These are phyloP conservation scores for Trachythela sp. DNA, from an alignment of 64 coral and sea anemone genomes.

Conservation along the genomic window DNA sequence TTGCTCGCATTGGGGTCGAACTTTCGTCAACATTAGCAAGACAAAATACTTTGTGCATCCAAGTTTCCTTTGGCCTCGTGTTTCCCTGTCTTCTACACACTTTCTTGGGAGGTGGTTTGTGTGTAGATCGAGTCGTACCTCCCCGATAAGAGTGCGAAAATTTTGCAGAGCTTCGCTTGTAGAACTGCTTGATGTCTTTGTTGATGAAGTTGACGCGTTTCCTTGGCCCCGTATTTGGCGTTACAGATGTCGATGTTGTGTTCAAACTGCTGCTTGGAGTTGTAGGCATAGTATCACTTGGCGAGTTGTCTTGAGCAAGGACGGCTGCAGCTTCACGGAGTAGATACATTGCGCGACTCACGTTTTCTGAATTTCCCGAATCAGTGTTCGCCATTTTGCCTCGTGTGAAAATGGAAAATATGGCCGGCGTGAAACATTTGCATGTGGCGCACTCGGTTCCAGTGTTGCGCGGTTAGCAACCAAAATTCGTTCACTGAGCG, in stretches of 20 bases:
- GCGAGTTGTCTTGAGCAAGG: constrained; percentile 41
- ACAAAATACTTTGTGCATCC: constrained; percentile 27
- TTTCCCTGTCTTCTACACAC: constrained; percentile 15
- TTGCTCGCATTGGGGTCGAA: constrained; percentile 4
- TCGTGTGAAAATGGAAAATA: constrained; percentile 4
- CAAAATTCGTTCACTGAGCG: constrained; percentile 17
- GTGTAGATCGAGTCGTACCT: constrained; percentile 10
- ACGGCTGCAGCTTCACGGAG: constrained; percentile 39
- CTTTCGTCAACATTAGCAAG: constrained; percentile 25
- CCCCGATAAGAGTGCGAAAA: constrained; percentile 28
- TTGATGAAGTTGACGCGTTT: constrained; percentile 32
- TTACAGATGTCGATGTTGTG: constrained; percentile 46
- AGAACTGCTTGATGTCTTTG: constrained; percentile 42
- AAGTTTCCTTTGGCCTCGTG: constrained; percentile 13
- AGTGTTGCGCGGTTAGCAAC: constrained; percentile 12
- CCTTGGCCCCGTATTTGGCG: constrained; percentile 32
- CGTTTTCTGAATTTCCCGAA: constrained; percentile 10
- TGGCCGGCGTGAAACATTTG: neutral
- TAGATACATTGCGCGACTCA: constrained; percentile 23
- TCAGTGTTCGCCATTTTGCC: neutral
- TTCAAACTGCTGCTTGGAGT: constrained; percentile 45
- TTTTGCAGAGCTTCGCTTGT: constrained; percentile 45
- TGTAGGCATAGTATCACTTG: constrained; percentile 40
- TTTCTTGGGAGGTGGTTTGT: constrained; percentile 18
- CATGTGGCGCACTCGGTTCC: constrained; percentile 15